Base-by-base conservation (phyloP, 2,113 vertebrate genomes). In the Numida meleagris region DNA sequence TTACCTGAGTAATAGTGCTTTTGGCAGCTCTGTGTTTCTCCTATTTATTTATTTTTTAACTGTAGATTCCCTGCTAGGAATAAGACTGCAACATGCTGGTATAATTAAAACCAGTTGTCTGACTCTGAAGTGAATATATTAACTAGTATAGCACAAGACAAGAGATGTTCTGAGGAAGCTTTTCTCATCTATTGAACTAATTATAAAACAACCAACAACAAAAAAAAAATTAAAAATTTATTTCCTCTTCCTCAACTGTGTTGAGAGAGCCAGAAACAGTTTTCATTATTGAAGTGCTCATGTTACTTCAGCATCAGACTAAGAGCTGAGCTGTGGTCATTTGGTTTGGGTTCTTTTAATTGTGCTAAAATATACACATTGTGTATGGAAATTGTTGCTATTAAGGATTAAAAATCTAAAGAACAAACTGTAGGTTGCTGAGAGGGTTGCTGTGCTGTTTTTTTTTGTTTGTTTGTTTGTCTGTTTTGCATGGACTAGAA, bases 41-140 rank as follows among this genome's bases (percentile, higher is more conserved):
- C 29, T 31, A 31, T 34, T 13, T 29, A 31, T 13, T 19, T 46
- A 21, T 19, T 25, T 18, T 40, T 55, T 27, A 40, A n/a, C 19
- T 55, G 45, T 75, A 89, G 31, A 2, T 77, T 85, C 13, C 31
- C 42, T 91, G 29, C 79, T 80, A 76, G 45, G 75, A 87, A 29
- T 85, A 62, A 89, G 71, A 86, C 12, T 25, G 6, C 74, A 42
- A 72, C 84, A 45, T 77, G 34, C 71, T 80, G 63, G 43, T 79
- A 79, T 94, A 79, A 92, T 95, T 94, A 70, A 85, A 96, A 76
- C 31, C 95, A 93, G 51, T 89, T 84, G 83, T 24, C 25, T 89
- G 75, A 74, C 65, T 82, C 48, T 93, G 46, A 81, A 93, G 46
- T 74, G 38, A 71, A 33, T 48, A 48, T 8, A 16, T 10, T 50